Evolutionary conservation across 2,113 vertebrate genomes (phyloP).

Genomic region (Coturnix japonica): DNA sequence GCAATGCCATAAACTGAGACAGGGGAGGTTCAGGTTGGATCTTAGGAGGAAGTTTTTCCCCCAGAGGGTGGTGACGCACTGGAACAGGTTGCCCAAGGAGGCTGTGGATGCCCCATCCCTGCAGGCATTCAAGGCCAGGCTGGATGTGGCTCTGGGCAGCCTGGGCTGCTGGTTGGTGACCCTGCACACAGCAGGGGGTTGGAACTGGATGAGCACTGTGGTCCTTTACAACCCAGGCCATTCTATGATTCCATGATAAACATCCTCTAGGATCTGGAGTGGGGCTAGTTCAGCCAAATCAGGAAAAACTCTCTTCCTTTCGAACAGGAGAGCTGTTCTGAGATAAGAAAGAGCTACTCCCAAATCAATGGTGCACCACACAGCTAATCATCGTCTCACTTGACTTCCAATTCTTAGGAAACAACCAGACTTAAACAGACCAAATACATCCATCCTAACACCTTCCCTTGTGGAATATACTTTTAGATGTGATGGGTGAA

Average conservation of each 20-base stretch:
- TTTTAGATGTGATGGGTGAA: neutral
- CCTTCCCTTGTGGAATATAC: neutral
- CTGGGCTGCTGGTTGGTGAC: too few relatives aligned
- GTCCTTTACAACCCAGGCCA: too few relatives aligned
- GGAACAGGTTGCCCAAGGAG: too few relatives aligned
- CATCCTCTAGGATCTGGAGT: accelerated
- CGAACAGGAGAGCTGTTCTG: neutral
- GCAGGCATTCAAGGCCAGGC: too few relatives aligned
- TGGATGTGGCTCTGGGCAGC: too few relatives aligned
- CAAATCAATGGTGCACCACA: neutral
- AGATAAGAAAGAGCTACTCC: neutral
- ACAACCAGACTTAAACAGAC: too few relatives aligned
- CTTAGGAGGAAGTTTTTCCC: too few relatives aligned
- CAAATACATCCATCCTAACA: neutral
- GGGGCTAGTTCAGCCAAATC: neutral
- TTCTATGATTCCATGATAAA: neutral
- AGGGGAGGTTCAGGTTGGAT: too few relatives aligned
- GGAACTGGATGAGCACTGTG: too few relatives aligned
- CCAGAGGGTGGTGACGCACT: too few relatives aligned
- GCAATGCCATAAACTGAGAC: neutral
- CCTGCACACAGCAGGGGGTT: too few relatives aligned
- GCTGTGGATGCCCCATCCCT: too few relatives aligned
- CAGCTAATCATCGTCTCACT: accelerated
- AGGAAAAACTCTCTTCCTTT: neutral
- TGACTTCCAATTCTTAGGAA: neutral